Evolutionary conservation across 1,140 invertebrate species (phyloP).

Genomic region (Magallana angulata): DNA sequence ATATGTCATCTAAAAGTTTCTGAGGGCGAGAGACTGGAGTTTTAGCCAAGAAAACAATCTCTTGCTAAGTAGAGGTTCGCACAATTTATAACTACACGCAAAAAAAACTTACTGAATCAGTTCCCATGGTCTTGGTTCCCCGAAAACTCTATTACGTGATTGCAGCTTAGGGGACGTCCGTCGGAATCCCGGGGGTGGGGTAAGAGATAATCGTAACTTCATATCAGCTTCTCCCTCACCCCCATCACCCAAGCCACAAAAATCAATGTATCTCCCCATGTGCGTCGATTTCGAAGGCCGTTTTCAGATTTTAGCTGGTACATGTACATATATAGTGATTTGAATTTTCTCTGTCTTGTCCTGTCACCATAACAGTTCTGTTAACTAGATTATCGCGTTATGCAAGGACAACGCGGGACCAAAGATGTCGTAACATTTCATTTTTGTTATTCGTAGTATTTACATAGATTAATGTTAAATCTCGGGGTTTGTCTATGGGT

Average conservation of each 20-base stretch:
- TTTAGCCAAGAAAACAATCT: too few species aligned
- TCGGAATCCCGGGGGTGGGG: neutral
- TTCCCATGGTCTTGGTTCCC: neutral
- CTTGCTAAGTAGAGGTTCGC: too few species aligned
- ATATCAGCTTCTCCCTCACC: neutral
- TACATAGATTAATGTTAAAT: neutral
- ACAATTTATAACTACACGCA: too few species aligned
- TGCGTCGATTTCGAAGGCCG: neutral
- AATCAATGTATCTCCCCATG: neutral
- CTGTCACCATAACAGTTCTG: neutral
- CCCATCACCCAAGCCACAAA: neutral
- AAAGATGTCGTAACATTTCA: neutral
- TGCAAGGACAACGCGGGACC: neutral
- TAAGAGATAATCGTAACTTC: neutral
- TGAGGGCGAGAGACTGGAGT: too few species aligned
- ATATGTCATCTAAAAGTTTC: too few species aligned
- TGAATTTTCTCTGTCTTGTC: neutral
- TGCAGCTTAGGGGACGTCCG: neutral
- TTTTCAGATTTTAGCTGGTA: neutral
- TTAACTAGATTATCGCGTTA: neutral
- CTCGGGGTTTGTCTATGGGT: neutral
- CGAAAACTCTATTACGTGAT: neutral
- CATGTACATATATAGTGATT: neutral
- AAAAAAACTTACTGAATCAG: too few species aligned
- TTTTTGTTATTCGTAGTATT: neutral